A percentile compares a stretch with the other conserved stretches of the same genome.
Evolutionary conservation across 2,113 vertebrate genomes (phyloP).

Genomic region (Eudorcas thomsonii): DNA sequence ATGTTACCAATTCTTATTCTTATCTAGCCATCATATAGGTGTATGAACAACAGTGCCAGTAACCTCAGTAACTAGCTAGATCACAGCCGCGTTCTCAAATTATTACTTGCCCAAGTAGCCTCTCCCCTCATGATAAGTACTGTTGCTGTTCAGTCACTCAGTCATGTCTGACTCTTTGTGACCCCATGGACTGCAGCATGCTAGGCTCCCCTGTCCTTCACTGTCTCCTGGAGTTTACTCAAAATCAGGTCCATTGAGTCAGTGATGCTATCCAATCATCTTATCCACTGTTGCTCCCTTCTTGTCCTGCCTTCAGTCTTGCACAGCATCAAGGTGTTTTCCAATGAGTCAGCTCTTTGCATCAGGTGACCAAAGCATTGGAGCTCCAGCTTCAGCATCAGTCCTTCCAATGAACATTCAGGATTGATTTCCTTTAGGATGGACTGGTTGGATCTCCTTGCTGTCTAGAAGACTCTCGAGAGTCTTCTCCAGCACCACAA

Average conservation of each 20-base stretch:
- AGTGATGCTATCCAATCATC: neutral
- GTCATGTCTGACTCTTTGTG: neutral
- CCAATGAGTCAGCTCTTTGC: neutral
- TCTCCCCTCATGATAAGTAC: neutral
- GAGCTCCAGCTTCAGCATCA: neutral
- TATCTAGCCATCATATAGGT: neutral
- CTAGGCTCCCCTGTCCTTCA: neutral
- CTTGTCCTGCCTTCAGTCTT: neutral
- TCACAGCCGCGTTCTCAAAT: neutral
- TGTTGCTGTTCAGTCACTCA: neutral
- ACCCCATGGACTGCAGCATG: neutral
- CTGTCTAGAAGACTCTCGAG: neutral
- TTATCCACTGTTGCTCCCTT: neutral
- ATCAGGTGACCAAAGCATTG: neutral
- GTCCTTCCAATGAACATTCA: neutral
- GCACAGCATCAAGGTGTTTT: neutral
- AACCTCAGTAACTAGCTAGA: rapidly evolving
- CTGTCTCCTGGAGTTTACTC: neutral
- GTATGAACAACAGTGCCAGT: neutral
- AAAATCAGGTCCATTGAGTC: neutral
- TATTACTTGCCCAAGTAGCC: neutral
- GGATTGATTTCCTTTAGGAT: neutral
- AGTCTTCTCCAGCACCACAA: neutral
- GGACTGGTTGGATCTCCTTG: neutral
- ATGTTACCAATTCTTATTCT: neutral